Conservation (phyloP, 23 tunicate species). For the Trididemnum miniatum region DNA sequence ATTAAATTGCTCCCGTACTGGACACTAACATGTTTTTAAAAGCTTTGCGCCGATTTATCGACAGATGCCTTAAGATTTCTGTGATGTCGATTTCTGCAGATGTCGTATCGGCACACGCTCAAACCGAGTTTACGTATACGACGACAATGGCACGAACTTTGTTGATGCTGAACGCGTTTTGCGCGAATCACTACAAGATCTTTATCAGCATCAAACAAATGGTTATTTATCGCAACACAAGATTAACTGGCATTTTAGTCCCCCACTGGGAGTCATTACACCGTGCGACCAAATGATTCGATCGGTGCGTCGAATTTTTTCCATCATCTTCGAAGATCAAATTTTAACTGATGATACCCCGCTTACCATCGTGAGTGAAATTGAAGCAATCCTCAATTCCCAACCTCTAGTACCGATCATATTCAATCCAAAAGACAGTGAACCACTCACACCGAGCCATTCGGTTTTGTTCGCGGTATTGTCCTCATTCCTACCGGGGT, state of each 20-base stretch:
- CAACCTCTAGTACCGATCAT: constrained; percentile 16
- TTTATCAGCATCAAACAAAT: constrained; percentile 25
- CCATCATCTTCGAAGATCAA: not conserved
- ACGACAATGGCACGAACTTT: constrained; percentile 64
- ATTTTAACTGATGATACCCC: constrained; percentile 18
- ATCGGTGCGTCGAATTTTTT: constrained; percentile 39
- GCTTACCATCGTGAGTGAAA: constrained; percentile 18
- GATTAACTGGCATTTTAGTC: constrained; percentile 35
- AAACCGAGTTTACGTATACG: constrained; percentile 6
- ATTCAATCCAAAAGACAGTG: constrained; percentile 26
- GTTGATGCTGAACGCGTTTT: constrained; percentile 43
- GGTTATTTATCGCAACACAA: constrained; percentile 2
- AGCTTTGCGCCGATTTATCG: constrained; percentile 49
- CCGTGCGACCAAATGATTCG: constrained; percentile 52
- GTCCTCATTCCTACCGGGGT: constrained; percentile 23
- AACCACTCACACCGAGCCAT: too few relatives aligned
- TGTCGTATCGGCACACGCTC: too few relatives aligned
- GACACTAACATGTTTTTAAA: constrained; percentile 28
- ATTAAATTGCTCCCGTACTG: not conserved
- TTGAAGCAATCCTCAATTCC: constrained; percentile 22
- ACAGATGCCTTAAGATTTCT: too few relatives aligned
- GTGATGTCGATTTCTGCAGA: too few relatives aligned
- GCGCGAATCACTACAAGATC: constrained; percentile 9
- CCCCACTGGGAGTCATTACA: constrained; percentile 37
- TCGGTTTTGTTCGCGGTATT: not conserved